Evolutionary conservation across 2,797 vertebrate genomes (phyloP).

Genomic region (Hephaestus fuliginosus): DNA sequence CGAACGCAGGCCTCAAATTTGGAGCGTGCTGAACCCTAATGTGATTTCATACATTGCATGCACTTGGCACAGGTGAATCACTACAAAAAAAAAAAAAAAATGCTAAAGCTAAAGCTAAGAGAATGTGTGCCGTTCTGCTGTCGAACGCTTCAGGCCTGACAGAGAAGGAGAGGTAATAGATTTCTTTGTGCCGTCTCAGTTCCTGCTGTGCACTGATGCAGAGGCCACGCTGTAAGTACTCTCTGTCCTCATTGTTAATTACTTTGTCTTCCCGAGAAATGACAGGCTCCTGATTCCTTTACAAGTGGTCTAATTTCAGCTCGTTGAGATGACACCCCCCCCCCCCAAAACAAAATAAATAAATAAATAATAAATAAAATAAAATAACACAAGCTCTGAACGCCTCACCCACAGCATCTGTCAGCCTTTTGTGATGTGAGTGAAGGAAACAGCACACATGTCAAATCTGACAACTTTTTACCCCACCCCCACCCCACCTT

Average conservation of each 20-base stretch:
- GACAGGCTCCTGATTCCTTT: slow-evolving; percentile 30
- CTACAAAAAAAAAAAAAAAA: background rate
- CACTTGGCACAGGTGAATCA: background rate
- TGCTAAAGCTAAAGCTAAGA: background rate
- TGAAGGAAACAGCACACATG: background rate
- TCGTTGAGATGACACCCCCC: background rate
- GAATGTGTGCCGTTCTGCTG: background rate
- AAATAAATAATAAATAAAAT: no score
- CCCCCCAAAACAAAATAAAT: background rate
- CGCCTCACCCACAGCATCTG: background rate
- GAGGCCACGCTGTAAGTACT: slow-evolving; percentile 48
- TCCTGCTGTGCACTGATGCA: slow-evolving; percentile 38
- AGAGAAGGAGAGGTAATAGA: slow-evolving; percentile 1
- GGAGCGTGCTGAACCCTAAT: background rate
- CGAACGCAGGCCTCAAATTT: slow-evolving; percentile 15
- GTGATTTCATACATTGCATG: background rate
- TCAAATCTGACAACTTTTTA: slow-evolving; percentile 21
- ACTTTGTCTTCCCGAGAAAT: slow-evolving; percentile 37
- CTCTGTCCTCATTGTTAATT: slow-evolving; percentile 53
- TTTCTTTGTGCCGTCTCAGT: slow-evolving; percentile 1
- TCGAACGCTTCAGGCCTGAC: slow-evolving; percentile 43
- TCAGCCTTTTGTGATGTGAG: background rate
- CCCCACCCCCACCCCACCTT: background rate
- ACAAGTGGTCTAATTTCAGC: slow-evolving; percentile 17
- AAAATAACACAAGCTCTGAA: no score